Evolutionary conservation across 2,888 invertebrate genomes (phyloP).

Genomic region (Tenthredo notha): DNA sequence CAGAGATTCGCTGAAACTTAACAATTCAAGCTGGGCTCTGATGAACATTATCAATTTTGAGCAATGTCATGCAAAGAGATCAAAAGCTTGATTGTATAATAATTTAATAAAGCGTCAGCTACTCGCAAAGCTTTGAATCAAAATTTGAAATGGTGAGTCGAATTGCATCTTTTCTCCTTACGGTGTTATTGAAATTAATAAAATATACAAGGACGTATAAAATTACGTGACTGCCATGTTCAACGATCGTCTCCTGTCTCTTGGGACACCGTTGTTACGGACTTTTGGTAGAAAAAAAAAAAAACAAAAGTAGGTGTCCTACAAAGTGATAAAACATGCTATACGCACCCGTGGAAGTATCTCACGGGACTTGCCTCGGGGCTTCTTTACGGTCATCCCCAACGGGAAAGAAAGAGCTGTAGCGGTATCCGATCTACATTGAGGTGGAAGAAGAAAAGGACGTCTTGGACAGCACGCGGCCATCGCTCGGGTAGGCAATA

Average conservation of each 20-base stretch:
- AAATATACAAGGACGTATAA: background rate
- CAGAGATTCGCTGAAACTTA: background rate
- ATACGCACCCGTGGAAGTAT: constrained; percentile 32
- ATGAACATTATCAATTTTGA: background rate
- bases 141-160: background rate
- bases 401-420: constrained; percentile 12
- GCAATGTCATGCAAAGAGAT: background rate
- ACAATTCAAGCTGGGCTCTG: background rate
- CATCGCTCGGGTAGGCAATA: constrained; percentile 22
- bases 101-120: background rate
- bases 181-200: background rate
- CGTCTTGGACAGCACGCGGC: background rate
- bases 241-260: constrained; percentile 5
- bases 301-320: constrained; percentile 34
- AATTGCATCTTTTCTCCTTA: background rate
- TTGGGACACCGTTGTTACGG: constrained; percentile 2
- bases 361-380: constrained; percentile 24
- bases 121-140: background rate
- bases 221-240: constrained; percentile 23
- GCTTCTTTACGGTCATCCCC: constrained; percentile 31
- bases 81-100: background rate
- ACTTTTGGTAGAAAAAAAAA: constrained; percentile 2
- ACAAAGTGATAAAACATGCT: constrained; percentile 40
- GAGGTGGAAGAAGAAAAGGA: constrained; percentile 25
- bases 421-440: constrained; percentile 30